A percentile compares a stretch with the other conserved stretches of the same genome.
These are phyloP conservation scores for Centropyge bicolor DNA, from an alignment of 2,797 vertebrate species.

Conservation along the genomic window DNA sequence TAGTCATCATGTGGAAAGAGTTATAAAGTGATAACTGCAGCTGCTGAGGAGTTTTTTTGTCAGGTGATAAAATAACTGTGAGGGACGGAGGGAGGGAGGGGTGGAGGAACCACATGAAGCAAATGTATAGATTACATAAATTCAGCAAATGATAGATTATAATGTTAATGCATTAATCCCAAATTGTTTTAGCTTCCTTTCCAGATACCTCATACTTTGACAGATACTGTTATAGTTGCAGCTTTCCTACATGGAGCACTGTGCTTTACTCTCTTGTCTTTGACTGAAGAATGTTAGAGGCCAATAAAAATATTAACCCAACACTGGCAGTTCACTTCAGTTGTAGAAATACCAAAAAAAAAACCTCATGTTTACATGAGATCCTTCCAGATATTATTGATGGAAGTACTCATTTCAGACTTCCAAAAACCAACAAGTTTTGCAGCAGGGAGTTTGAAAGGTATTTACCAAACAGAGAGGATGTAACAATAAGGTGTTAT, in stretches of 20 bases:
- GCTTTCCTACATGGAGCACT: too few relatives aligned
- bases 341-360: too few relatives aligned
- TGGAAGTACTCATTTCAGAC: neutral
- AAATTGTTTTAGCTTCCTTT: too few relatives aligned
- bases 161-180: too few relatives aligned
- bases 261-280: too few relatives aligned
- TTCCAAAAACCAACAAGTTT: neutral
- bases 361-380: too few relatives aligned
- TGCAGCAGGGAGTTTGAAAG: neutral
- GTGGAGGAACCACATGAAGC: neutral
- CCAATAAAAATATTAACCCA: neutral
- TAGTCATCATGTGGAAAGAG: neutral
- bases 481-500: neutral
- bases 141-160: too few relatives aligned
- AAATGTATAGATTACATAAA: neutral
- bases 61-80: neutral
- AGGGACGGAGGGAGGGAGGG: neutral
- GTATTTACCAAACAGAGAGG: neutral
- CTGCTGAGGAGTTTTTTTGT: neutral
- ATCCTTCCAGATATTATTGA: too few relatives aligned
- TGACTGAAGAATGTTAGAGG: neutral
- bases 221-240: too few relatives aligned
- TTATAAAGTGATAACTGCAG: neutral
- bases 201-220: neutral
- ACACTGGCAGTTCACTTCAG: too few relatives aligned